These are phyloP conservation scores for Rhyzopertha dominica DNA, from an alignment of 1,140 invertebrate genomes.

Conservation along the genomic window DNA sequence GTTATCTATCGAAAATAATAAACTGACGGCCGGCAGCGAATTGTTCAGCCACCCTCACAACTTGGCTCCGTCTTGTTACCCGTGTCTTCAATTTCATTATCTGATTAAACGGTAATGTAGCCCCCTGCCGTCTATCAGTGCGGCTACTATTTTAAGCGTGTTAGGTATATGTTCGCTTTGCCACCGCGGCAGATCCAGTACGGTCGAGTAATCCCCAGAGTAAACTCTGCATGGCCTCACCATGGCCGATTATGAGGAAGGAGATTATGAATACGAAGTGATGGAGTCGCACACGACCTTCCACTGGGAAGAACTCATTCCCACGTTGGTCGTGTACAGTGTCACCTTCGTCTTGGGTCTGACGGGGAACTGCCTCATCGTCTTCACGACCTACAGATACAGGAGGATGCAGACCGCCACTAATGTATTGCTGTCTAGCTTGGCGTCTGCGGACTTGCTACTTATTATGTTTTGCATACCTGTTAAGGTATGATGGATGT, in stretches of 20 bases:
- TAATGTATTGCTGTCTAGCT: slow-evolving; percentile 66
- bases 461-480: slow-evolving; percentile 70
- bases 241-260: no score
- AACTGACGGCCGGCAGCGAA: no score
- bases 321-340: slow-evolving; percentile 57
- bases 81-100: no score
- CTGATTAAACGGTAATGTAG: no score
- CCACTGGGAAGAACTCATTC: slow-evolving; percentile 55
- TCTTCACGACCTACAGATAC: slow-evolving; percentile 43
- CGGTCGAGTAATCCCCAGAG: no score
- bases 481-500: slow-evolving; percentile 69
- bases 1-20: no score
- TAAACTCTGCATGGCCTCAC: not conserved
- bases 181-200: no score
- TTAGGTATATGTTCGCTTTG: no score
- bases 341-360: slow-evolving; percentile 59
- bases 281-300: slow-evolving; percentile 45
- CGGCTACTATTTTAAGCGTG: no score
- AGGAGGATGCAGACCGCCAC: slow-evolving; percentile 50
- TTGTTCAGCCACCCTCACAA: no score
- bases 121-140: no score
- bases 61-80: no score
- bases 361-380: slow-evolving; percentile 57
- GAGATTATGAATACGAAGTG: slow-evolving; percentile 47
- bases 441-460: slow-evolving; percentile 67